These are phyloP conservation scores for Asobara japonica DNA, from an alignment of 1,140 invertebrate genomes.

Conservation along the genomic window DNA sequence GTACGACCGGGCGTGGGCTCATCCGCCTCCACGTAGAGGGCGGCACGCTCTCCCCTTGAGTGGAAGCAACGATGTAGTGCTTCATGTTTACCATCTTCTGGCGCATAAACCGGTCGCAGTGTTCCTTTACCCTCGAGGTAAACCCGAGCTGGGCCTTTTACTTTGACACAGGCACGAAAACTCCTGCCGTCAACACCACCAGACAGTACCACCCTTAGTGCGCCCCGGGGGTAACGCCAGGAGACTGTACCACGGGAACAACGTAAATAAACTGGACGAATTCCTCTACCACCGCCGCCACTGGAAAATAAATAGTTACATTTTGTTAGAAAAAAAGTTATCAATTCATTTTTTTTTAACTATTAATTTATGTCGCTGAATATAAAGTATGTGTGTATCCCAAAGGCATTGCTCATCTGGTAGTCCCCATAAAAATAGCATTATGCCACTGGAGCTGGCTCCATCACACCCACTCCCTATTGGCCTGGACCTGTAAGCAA, in stretches of 20 bases:
- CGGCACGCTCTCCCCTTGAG: conserved; percentile 74
- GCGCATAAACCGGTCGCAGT: conserved; percentile 72
- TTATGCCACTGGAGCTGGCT: no score
- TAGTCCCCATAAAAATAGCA: no score
- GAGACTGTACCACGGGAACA: conserved; percentile 76
- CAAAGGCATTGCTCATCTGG: no score
- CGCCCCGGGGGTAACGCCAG: conserved; percentile 81
- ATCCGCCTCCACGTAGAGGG: conserved; percentile 77
- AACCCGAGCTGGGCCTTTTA: conserved; percentile 71
- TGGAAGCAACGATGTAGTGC: conserved; percentile 72
- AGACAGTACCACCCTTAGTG: conserved; percentile 75
- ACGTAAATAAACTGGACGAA: conserved; percentile 80
- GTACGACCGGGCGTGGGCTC: conserved; percentile 49
- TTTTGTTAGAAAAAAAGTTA: background rate
- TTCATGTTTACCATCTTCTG: conserved; percentile 70
- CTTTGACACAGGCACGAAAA: conserved; percentile 77
- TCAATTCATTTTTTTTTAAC: no score
- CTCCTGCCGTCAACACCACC: conserved; percentile 70
- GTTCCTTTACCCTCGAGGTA: conserved; percentile 76
- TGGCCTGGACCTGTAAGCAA: no score
- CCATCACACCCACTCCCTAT: no score
- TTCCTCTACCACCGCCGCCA: conserved; percentile 69
- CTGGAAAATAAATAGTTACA: conserved; percentile 42
- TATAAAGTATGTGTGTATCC: no score
- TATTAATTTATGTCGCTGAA: no score